Evolutionary conservation across 2,888 invertebrate species (phyloP), one percentile per base, ranked within the genome.

Genomic region (Clunio marinus): DNA sequence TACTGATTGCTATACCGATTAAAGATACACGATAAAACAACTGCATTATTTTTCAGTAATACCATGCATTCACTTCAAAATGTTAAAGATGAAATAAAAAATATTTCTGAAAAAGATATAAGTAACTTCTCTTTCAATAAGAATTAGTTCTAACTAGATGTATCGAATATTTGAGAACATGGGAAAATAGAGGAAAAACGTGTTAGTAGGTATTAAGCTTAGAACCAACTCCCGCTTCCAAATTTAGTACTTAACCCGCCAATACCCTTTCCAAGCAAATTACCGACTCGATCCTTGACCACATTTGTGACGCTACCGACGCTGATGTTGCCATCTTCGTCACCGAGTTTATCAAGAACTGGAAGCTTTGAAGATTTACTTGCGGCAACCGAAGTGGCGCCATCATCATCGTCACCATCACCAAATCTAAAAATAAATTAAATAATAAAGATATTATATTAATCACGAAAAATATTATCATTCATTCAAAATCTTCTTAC

Each of bases 241-340:
- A 93, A 84, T 81, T 93, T 93, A 74, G 91, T 90, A 75, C 93
- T 90, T 75, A 94, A 84, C 76, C 93, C 93, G 72, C 93, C 93
- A 74, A 94, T 88, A 72, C 93, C 91, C 77, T 93, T 91, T 66
- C 93, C 93, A 74, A 93, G 88, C 78, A 93, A 88, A 80, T 91
- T 92, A 73, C 93, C 92, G 75, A 94, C 88, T 80, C 91, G 83
- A 68, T 93, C 93, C 71, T 91, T 92, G 71, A 93, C 90, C 75
- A 91, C 89, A 71, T 89, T 89, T 41, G 91, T 88, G 24, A 91
- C 89, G 75, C 88, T 88, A 72, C 87, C 87, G 70, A 89, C 83
- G 76, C 91, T 91, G 73, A 83, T 83, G 77, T 86, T 90, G 35
- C 87, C 89, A 75, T 86, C 86, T 74, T 86, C 86, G 69, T 88